Percentiles rank a stretch among this genome's conserved stretches.
phyloP scores from a whole-genome alignment of 2,113 vertebrate genomes.

The Poeciliopsis retropinna region DNA sequence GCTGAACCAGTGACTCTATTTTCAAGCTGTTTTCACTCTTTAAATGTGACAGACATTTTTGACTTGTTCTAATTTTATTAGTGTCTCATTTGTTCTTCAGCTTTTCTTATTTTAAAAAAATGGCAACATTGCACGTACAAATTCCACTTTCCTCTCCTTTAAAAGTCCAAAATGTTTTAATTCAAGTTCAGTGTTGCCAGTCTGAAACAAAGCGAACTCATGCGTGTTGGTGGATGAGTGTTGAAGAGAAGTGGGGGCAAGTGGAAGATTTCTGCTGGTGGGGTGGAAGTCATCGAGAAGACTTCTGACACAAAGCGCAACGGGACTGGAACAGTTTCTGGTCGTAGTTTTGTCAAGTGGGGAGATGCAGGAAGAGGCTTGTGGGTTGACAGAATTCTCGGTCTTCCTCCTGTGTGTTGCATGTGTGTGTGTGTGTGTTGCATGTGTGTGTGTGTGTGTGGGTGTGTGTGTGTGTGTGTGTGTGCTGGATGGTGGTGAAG shows the following conservation, averaged over 20 bases:
- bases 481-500: constrained; percentile 13
- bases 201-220: background rate
- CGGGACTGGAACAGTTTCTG: constrained; percentile 65
- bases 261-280: constrained; percentile 53
- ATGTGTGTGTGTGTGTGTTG: constrained; percentile 26
- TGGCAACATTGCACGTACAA: background rate
- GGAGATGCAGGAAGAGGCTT: constrained; percentile 80
- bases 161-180: background rate
- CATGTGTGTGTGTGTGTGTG: constrained; percentile 9
- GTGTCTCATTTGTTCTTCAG: background rate
- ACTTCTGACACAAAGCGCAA: constrained; percentile 24
- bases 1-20: constrained; percentile 21
- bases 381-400: constrained; percentile 70
- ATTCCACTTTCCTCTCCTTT: background rate
- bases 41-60: background rate
- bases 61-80: background rate
- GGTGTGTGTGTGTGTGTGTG: background rate
- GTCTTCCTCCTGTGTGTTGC: constrained; percentile 46
- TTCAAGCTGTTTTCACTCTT: background rate
- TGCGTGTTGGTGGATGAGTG: constrained; percentile 10
- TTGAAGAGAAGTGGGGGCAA: constrained; percentile 17
- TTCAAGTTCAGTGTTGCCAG: background rate
- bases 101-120: background rate
- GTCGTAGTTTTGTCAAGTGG: constrained; percentile 48
- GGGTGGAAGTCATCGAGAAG: constrained; percentile 44